These are phyloP conservation scores for Brotogeris chrysoptera DNA, from an alignment of 2,797 vertebrate species.

Conservation along the genomic window DNA sequence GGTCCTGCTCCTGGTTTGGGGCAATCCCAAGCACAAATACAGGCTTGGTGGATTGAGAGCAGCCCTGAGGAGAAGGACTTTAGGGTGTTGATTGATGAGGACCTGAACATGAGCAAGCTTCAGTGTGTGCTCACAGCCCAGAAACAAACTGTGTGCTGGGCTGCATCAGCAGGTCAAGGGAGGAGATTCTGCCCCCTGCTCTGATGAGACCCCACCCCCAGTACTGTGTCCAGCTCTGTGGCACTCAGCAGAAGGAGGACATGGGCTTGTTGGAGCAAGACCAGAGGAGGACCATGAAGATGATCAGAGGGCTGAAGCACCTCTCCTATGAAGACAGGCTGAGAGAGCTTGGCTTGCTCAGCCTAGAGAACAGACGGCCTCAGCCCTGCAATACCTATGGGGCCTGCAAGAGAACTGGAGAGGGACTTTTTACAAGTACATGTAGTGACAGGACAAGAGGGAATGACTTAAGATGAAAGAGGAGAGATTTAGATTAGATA, in stretches of 20 bases:
- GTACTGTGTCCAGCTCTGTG: not conserved
- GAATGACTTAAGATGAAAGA: not conserved
- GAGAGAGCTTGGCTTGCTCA: not conserved
- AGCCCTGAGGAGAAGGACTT: not conserved
- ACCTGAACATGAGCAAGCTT: not conserved
- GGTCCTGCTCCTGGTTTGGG: not conserved
- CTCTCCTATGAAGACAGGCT: not conserved
- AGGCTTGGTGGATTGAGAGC: not conserved
- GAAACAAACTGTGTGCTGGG: not conserved
- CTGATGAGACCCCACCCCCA: not conserved
- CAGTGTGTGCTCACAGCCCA: not conserved
- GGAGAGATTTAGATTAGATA: not conserved
- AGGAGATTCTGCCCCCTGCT: not conserved
- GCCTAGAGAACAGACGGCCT: not conserved
- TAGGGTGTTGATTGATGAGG: not conserved
- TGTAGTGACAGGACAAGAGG: not conserved
- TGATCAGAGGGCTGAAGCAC: not conserved
- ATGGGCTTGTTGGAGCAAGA: not conserved
- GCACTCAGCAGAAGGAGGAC: not conserved
- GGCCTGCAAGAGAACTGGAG: not conserved
- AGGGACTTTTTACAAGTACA: not conserved
- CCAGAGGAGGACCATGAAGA: not conserved
- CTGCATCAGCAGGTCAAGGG: not conserved
- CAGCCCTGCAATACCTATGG: not conserved
- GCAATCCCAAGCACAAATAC: not conserved